These are phyloP conservation scores for Cyprinodon variegatus DNA, from an alignment of 2,113 vertebrate species.

Conservation along the genomic window DNA sequence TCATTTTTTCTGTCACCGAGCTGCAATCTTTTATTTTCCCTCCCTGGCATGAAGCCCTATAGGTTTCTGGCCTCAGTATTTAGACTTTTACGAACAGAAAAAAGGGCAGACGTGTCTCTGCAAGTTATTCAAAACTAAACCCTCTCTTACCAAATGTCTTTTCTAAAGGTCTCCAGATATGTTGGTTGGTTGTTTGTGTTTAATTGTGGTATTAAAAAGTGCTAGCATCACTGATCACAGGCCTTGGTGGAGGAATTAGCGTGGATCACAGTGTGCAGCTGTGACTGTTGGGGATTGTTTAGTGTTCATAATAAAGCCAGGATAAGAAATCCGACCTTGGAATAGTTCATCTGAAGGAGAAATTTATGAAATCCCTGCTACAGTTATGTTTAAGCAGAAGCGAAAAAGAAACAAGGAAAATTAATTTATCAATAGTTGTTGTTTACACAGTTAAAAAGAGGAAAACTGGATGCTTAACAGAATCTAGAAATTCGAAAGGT, in stretches of 20 bases:
- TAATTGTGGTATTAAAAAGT: background rate
- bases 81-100: slow-evolving; percentile 45
- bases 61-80: slow-evolving; percentile 53
- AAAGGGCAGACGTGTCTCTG: slow-evolving; percentile 46
- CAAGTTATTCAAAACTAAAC: background rate
- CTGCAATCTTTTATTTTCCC: slow-evolving; percentile 62
- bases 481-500: background rate
- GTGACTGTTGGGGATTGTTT: background rate
- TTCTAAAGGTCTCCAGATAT: background rate
- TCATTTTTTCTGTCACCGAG: slow-evolving; percentile 62
- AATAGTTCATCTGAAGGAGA: background rate
- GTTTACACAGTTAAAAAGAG: too few species aligned
- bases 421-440: background rate
- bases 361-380: background rate
- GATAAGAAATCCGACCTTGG: background rate
- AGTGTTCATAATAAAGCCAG: background rate
- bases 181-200: background rate
- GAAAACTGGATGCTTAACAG: background rate
- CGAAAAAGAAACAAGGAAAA: background rate
- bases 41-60: slow-evolving; percentile 47
- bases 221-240: background rate
- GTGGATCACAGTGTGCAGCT: background rate
- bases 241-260: slow-evolving; percentile 1
- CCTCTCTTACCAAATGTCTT: background rate
- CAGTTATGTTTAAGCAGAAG: background rate